These are phyloP conservation scores for Drosophila putrida DNA, from an alignment of 2,888 invertebrate species.

Conservation along the genomic window DNA sequence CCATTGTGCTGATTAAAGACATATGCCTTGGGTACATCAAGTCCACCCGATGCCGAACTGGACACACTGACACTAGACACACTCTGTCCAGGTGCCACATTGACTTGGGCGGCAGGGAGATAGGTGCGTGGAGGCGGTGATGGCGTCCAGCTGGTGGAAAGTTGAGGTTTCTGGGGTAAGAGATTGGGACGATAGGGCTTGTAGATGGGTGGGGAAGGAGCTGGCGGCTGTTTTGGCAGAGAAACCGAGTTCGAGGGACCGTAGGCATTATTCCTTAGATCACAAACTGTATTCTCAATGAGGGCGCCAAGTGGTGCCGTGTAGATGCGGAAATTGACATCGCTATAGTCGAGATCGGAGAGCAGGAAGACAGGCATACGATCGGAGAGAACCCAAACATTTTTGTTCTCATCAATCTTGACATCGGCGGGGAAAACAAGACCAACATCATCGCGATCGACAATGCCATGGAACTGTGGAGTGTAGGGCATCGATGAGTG, in stretches of 20 bases:
- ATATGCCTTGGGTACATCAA: conserved; percentile 83
- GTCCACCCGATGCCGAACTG: conserved; percentile 36
- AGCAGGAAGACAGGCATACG: conserved; percentile 92
- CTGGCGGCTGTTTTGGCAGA: conserved; percentile 57
- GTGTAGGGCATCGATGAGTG: conserved; percentile 89
- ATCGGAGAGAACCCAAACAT: conserved; percentile 93
- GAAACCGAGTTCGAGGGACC: conserved; percentile 75
- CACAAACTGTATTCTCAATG: conserved; percentile 91
- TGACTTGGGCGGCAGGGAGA: conserved; percentile 36
- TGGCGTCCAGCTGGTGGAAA: conserved; percentile 53
- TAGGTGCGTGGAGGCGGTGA: conserved; percentile 44
- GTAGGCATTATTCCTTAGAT: conserved; percentile 84
- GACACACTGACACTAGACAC: conserved; percentile 69
- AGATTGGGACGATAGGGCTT: conserved; percentile 62
- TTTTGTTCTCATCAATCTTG: conserved; percentile 90
- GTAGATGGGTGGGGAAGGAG: conserved; percentile 45
- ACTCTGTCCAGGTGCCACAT: conserved; percentile 38
- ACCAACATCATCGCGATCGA: conserved; percentile 91
- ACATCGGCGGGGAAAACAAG: conserved; percentile 93
- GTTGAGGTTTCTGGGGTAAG: conserved; percentile 57
- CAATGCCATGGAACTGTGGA: conserved; percentile 89
- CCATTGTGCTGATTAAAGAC: conserved; percentile 85
- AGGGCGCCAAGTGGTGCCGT: conserved; percentile 89
- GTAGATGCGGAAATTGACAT: conserved; percentile 92
- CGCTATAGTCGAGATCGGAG: conserved; percentile 89